Evolutionary conservation across 1,140 invertebrate genomes (phyloP).

Genomic region (Achroia grisella): DNA sequence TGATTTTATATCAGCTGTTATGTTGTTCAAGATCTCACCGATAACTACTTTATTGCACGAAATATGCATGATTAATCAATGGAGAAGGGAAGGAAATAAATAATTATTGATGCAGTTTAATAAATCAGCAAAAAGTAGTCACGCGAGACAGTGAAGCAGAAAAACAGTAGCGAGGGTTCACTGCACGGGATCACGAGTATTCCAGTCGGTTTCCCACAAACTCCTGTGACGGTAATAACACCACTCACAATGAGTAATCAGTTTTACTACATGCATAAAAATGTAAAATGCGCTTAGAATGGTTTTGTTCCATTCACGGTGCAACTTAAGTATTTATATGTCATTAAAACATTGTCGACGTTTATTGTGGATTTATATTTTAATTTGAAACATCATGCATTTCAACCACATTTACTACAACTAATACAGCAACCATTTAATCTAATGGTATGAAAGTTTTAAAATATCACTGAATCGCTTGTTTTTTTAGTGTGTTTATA

Average conservation of each 20-base stretch:
- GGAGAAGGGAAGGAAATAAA: too few relatives aligned
- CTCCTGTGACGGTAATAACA: slow-evolving; percentile 27
- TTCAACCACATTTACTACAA: too few relatives aligned
- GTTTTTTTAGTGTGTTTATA: too few relatives aligned
- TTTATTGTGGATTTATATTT: too few relatives aligned
- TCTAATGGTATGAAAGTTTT: background rate
- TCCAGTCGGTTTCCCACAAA: slow-evolving; percentile 32
- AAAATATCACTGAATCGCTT: background rate
- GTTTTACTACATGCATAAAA: background rate
- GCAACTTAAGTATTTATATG: too few relatives aligned
- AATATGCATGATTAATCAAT: too few relatives aligned
- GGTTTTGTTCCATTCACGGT: too few relatives aligned
- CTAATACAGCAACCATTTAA: background rate
- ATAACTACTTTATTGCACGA: background rate
- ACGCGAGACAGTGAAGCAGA: slow-evolving; percentile 23
- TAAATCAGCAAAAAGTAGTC: slow-evolving; percentile 40
- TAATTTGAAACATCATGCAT: too few relatives aligned
- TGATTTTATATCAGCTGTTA: slow-evolving; percentile 2
- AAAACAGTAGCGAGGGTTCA: slow-evolving; percentile 38
- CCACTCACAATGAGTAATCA: slow-evolving; percentile 27
- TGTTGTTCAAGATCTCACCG: slow-evolving; percentile 1
- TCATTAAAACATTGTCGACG: too few relatives aligned
- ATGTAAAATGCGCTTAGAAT: too few relatives aligned
- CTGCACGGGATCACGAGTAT: slow-evolving; percentile 17
- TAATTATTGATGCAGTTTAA: slow-evolving; percentile 9